phyloP scores from a whole-genome alignment of 1,140 invertebrate species.

The Anagrus nilaparvatae region DNA sequence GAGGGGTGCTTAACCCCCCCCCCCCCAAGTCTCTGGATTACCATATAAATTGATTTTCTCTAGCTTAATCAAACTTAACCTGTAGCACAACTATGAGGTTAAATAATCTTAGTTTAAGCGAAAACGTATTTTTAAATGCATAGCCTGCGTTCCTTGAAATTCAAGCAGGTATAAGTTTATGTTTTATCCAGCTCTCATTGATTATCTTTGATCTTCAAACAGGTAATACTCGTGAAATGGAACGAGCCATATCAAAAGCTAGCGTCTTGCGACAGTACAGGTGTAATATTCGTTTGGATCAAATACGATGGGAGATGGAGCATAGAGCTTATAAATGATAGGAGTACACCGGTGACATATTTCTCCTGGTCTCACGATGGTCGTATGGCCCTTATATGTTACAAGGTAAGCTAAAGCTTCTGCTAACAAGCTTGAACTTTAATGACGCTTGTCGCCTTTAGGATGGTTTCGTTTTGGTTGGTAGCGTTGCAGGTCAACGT shows the following conservation, averaged over 20 bases:
- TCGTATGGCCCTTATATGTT: conserved; percentile 95
- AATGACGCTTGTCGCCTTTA: conserved; percentile 23
- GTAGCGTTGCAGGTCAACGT: conserved; percentile 90
- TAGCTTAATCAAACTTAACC: no score
- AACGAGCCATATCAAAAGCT: conserved; percentile 98
- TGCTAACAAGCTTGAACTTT: not conserved
- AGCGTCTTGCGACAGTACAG: conserved; percentile 93
- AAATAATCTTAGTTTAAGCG: no score
- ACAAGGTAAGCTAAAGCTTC: conserved; percentile 54
- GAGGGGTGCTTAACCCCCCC: no score
- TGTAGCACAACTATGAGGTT: no score
- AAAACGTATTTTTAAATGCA: no score
- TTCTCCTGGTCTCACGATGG: conserved; percentile 99
- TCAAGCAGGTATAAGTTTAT: no score
- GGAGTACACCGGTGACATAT: conserved; percentile 90
- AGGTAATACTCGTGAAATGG: conserved; percentile 96
- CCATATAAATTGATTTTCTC: no score
- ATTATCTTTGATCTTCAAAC: no score
- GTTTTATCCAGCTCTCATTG: no score
- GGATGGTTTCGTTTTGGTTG: conserved; percentile 93
- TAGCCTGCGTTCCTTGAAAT: no score
- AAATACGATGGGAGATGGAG: conserved; percentile 98
- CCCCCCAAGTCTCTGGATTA: no score
- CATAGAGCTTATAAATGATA: conserved; percentile 96
- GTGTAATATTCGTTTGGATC: conserved; percentile 99